These are phyloP conservation scores for western clawed frog (Xenopus tropicalis) DNA, from an alignment of 2,113 vertebrate genomes.

Conservation along the genomic window DNA sequence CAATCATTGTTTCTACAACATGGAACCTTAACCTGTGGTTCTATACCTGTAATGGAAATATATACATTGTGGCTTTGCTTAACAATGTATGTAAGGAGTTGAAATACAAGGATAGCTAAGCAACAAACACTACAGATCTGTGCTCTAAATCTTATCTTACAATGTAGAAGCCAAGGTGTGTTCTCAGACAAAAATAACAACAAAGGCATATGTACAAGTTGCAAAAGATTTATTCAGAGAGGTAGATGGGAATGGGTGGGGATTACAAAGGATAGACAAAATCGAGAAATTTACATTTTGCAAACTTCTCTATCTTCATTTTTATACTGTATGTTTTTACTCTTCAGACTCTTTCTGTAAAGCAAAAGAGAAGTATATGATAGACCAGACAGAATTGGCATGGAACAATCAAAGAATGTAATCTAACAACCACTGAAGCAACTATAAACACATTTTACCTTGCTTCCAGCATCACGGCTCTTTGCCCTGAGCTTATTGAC, in stretches of 20 bases:
- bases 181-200: not conserved
- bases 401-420: not conserved
- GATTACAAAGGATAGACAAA: not conserved
- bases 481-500: slow-evolving; percentile 69
- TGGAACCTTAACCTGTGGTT: no score
- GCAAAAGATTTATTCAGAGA: slow-evolving; percentile 20
- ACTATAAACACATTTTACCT: slow-evolving; percentile 23
- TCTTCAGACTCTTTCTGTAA: slow-evolving; percentile 27
- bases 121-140: no score
- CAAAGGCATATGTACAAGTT: slow-evolving; percentile 3
- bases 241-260: not conserved
- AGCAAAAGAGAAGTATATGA: not conserved
- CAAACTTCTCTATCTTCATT: slow-evolving; percentile 6
- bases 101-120: no score
- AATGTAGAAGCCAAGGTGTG: no score
- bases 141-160: no score
- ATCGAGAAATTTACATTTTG: slow-evolving; percentile 21
- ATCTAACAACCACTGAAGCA: not conserved
- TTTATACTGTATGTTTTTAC: not conserved
- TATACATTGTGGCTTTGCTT: no score
- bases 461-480: slow-evolving; percentile 62
- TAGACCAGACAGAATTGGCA: no score
- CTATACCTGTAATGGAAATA: no score
- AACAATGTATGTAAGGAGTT: no score
- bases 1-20: no score